Evolutionary conservation across 2,888 invertebrate species (phyloP).

Genomic region (Clepsis dumicolana): DNA sequence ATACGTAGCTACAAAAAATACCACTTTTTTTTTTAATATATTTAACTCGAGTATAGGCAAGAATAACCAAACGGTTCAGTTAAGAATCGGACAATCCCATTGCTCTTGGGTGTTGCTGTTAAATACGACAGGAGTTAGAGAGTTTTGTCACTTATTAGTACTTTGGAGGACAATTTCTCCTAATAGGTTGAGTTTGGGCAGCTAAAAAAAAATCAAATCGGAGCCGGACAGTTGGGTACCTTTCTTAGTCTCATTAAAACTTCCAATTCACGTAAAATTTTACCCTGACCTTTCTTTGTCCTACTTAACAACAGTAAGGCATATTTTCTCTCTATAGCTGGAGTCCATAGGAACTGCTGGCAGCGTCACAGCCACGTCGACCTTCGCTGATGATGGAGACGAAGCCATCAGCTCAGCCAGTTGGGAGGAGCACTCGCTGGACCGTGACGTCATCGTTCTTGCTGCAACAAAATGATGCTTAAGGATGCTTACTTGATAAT

Average conservation of each 20-base stretch:
- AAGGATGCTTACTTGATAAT: not conserved
- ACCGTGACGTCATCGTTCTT: slow-evolving; percentile 78
- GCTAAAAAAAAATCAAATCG: too few relatives aligned
- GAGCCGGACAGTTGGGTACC: too few relatives aligned
- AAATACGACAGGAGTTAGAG: too few relatives aligned
- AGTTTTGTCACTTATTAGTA: too few relatives aligned
- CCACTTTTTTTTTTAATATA: too few relatives aligned
- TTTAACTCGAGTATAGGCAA: not conserved
- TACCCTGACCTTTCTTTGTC: not conserved
- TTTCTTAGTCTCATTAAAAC: too few relatives aligned
- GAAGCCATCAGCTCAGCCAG: slow-evolving; percentile 73
- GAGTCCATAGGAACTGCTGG: slow-evolving; percentile 71
- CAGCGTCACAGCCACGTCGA: slow-evolving; percentile 78
- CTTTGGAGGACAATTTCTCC: too few relatives aligned
- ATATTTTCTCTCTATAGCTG: slow-evolving; percentile 79
- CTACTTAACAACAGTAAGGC: slow-evolving; percentile 77
- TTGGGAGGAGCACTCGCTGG: slow-evolving; percentile 79
- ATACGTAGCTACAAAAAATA: too few relatives aligned
- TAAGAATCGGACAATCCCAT: too few relatives aligned
- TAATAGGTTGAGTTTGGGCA: too few relatives aligned
- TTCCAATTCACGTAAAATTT: not conserved
- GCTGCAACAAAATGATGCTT: slow-evolving; percentile 62
- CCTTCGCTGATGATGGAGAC: slow-evolving; percentile 71
- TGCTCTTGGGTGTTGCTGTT: too few relatives aligned
- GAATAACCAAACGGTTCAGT: too few relatives aligned